Conservation (phyloP, 2,888 invertebrate genomes). For the Caenorhabditis sp. region DNA sequence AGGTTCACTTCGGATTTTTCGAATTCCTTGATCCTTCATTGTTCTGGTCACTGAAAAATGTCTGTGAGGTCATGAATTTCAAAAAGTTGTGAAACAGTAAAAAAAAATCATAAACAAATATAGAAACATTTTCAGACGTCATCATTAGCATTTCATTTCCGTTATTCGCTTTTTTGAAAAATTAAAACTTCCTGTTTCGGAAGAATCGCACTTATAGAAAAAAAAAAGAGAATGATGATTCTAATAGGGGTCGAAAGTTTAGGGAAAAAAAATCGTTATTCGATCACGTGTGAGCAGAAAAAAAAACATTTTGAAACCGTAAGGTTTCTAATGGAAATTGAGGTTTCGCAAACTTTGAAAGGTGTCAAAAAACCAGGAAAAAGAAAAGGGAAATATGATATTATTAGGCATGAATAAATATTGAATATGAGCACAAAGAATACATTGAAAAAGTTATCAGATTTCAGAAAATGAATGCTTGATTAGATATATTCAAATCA, state of each 20-base stretch:
- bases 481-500: not conserved
- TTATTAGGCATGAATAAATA: not conserved
- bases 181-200: no score
- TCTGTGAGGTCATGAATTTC: no score
- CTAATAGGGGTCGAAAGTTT: no score
- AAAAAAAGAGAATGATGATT: not conserved
- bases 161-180: no score
- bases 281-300: no score
- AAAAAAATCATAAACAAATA: not conserved
- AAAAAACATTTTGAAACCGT: no score
- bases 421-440: not conserved
- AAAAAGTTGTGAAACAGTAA: not conserved
- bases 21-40: not conserved
- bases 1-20: constrained; percentile 46
- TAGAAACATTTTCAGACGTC: no score
- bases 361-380: not conserved
- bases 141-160: no score
- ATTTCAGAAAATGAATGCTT: not conserved
- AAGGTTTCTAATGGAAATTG: no score
- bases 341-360: no score
- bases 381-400: not conserved
- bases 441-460: not conserved
- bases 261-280: no score
- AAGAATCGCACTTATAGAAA: not conserved
- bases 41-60: no score